Evolutionary conservation across 1,140 invertebrate genomes (phyloP).

Genomic region (Meteorus sp.): DNA sequence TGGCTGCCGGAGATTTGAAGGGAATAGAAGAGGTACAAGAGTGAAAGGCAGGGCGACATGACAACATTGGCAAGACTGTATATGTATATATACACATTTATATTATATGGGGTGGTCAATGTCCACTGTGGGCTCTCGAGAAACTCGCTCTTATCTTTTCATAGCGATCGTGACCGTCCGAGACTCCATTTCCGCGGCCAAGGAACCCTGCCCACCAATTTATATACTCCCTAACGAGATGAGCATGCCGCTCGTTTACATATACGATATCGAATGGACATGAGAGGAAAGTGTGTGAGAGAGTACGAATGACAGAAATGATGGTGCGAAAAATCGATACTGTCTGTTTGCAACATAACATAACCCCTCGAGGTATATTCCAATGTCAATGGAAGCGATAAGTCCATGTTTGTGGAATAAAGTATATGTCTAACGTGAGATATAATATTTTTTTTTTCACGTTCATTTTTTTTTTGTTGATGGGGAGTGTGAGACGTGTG

Average conservation of each 20-base stretch:
- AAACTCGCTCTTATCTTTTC: slow-evolving; percentile 52
- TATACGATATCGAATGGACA: slow-evolving; percentile 30
- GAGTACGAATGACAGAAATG: slow-evolving; percentile 19
- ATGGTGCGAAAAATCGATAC: slow-evolving; percentile 35
- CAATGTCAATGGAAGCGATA: slow-evolving; percentile 11
- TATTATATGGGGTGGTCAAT: background rate
- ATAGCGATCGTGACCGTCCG: slow-evolving; percentile 52
- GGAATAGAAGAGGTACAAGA: slow-evolving; percentile 9
- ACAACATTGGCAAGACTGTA: no score
- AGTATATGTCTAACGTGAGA: background rate
- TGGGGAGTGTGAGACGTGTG: background rate
- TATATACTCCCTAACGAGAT: slow-evolving; percentile 52
- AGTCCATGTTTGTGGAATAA: slow-evolving; percentile 3
- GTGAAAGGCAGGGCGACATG: no score
- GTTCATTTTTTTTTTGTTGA: background rate
- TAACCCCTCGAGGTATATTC: background rate
- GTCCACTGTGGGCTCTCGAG: slow-evolving; percentile 2
- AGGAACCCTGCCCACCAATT: slow-evolving; percentile 47
- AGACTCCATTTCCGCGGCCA: slow-evolving; percentile 58
- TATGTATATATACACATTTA: no score
- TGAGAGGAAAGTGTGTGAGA: no score
- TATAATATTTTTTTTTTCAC: slow-evolving; percentile 2
- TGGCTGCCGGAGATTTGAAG: slow-evolving; percentile 34
- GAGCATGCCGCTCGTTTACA: slow-evolving; percentile 51
- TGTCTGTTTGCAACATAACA: background rate